phyloP scores from a whole-genome alignment of 2,113 vertebrate genomes.

The Myotis yumanensis region DNA sequence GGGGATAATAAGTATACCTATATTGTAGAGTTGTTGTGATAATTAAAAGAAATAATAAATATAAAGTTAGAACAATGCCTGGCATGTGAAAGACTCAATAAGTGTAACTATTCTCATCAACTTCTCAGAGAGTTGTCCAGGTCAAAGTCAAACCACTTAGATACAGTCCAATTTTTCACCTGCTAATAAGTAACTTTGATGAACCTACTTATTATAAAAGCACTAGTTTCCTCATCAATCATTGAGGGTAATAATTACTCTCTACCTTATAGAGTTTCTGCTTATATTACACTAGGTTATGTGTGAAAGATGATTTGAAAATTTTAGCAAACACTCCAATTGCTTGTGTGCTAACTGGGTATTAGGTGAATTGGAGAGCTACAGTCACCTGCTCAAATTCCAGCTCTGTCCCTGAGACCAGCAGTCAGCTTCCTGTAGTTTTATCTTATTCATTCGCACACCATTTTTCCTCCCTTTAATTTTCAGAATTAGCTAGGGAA shows the following conservation, averaged over 20 bases:
- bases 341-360: background rate
- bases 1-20: background rate
- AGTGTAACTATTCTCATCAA: background rate
- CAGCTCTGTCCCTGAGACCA: background rate
- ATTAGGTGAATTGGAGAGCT: background rate
- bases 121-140: background rate
- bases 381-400: background rate
- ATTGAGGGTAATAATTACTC: background rate
- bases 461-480: background rate
- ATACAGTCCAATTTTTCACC: background rate
- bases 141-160: background rate
- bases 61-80: background rate
- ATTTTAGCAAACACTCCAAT: background rate
- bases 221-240: background rate
- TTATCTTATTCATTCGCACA: background rate
- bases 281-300: background rate
- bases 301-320: background rate
- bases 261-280: background rate
- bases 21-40: background rate
- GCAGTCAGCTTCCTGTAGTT: background rate
- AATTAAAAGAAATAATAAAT: background rate
- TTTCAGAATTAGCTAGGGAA: slow-evolving; percentile 4
- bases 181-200: background rate
- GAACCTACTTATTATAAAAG: background rate
- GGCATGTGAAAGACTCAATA: background rate